A percentile compares a stretch with the other conserved stretches of the same genome.
phyloP scores from a whole-genome alignment of 2,797 vertebrate genomes.

The Pipistrellus pipistrellus region DNA sequence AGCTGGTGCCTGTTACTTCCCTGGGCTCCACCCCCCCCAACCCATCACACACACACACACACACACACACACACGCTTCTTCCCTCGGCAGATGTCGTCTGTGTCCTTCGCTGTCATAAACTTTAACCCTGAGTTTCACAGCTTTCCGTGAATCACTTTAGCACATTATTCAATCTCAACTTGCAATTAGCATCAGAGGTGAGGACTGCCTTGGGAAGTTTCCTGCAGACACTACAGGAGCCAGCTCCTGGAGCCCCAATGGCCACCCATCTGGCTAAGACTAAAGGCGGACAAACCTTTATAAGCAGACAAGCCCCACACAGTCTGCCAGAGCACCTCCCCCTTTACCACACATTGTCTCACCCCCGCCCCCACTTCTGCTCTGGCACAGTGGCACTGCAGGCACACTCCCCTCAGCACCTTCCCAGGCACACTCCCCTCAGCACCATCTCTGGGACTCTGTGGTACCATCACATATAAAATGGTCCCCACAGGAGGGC shows the following conservation, averaged over 20 bases:
- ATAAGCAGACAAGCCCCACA: accelerated
- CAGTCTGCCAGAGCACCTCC: neutral
- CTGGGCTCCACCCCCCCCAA: neutral
- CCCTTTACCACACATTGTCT: accelerated
- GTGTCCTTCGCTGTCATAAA: neutral
- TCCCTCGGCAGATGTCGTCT: neutral
- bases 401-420: too few relatives aligned
- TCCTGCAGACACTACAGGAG: too few relatives aligned
- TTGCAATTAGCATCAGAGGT: too few relatives aligned
- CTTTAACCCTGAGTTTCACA: neutral
- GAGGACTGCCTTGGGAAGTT: neutral
- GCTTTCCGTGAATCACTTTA: neutral
- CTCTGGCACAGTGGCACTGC: neutral
- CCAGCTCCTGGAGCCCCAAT: accelerated
- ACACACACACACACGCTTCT: too few relatives aligned
- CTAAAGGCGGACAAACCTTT: neutral
- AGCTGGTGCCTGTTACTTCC: accelerated
- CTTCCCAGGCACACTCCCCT: neutral
- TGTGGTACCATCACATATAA: accelerated
- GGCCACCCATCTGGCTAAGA: neutral
- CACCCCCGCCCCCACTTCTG: neutral
- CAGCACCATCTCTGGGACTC: neutral
- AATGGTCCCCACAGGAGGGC: accelerated
- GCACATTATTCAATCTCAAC: neutral
- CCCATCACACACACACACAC: too few relatives aligned